phyloP scores from a whole-genome alignment of 2,797 vertebrate genomes.

The Molothrus ater region DNA sequence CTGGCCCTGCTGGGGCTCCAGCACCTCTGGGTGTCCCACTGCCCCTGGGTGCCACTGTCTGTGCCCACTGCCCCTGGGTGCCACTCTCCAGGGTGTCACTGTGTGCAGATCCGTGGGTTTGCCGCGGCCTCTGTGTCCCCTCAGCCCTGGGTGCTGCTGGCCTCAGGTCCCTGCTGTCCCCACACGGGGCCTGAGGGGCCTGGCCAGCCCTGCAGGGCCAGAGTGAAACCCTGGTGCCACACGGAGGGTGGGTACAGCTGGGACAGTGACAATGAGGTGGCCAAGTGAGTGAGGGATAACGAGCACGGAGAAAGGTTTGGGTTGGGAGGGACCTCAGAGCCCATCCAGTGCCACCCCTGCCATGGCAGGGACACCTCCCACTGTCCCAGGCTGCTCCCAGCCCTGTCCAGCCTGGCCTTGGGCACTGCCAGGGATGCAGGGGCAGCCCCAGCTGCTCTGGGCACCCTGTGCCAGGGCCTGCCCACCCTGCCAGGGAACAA shows the following conservation, averaged over 20 bases:
- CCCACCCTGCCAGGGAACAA: background rate
- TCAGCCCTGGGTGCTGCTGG: background rate
- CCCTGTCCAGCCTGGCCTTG: no score
- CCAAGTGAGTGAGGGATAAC: background rate
- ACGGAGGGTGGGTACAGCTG: background rate
- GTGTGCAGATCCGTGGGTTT: background rate
- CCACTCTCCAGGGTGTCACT: background rate
- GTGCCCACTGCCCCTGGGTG: background rate
- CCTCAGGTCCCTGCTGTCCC: background rate
- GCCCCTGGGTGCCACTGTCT: background rate
- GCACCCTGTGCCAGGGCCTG: no score
- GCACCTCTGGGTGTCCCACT: background rate
- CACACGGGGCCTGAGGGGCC: background rate
- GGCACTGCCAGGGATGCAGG: no score
- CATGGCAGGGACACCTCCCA: no score
- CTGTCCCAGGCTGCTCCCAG: no score
- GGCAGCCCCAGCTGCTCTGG: no score
- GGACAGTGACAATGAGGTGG: background rate
- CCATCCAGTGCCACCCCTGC: no score
- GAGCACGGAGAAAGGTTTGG: background rate
- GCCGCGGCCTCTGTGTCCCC: fast-evolving
- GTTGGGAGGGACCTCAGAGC: background rate
- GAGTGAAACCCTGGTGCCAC: background rate
- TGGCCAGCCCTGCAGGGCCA: background rate
- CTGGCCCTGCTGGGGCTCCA: background rate